phyloP scores from a whole-genome alignment of 2,888 invertebrate species.

The Punctoribates punctum region DNA sequence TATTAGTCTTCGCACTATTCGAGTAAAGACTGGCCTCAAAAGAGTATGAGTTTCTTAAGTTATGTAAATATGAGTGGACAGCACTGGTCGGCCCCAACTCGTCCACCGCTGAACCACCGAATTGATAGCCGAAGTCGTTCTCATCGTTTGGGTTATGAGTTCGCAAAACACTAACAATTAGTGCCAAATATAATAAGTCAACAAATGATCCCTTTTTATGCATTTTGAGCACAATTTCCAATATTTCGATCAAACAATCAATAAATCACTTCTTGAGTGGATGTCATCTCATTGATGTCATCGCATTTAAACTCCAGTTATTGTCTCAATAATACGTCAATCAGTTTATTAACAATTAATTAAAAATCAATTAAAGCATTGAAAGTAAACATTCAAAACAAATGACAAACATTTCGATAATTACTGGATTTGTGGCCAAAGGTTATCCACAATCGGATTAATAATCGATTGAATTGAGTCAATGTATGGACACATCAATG shows the following conservation, averaged over 20 bases:
- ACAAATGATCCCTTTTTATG: not conserved
- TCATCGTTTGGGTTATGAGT: not conserved
- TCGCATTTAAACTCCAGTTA: too few relatives aligned
- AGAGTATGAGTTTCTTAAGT: not conserved
- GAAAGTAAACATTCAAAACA: too few relatives aligned
- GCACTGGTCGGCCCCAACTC: constrained; percentile 20
- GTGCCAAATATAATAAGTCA: constrained; percentile 19
- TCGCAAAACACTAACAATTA: constrained; percentile 5
- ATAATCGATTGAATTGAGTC: not conserved
- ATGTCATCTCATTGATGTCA: too few relatives aligned
- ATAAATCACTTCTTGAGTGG: too few relatives aligned
- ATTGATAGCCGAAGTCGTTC: not conserved
- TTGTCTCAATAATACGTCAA: too few relatives aligned
- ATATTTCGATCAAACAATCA: too few relatives aligned
- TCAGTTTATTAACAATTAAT: too few relatives aligned
- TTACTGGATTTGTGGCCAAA: too few relatives aligned
- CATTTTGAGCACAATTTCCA: not conserved
- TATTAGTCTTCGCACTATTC: constrained; percentile 24
- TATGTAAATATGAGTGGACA: constrained; percentile 21
- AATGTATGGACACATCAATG: not conserved
- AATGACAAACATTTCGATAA: too few relatives aligned
- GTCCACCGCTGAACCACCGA: not conserved
- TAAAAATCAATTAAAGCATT: too few relatives aligned
- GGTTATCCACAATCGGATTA: too few relatives aligned
- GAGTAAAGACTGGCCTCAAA: not conserved